Base-by-base conservation (phyloP, 2,797 vertebrate genomes). In the Leuciscus waleckii region DNA sequence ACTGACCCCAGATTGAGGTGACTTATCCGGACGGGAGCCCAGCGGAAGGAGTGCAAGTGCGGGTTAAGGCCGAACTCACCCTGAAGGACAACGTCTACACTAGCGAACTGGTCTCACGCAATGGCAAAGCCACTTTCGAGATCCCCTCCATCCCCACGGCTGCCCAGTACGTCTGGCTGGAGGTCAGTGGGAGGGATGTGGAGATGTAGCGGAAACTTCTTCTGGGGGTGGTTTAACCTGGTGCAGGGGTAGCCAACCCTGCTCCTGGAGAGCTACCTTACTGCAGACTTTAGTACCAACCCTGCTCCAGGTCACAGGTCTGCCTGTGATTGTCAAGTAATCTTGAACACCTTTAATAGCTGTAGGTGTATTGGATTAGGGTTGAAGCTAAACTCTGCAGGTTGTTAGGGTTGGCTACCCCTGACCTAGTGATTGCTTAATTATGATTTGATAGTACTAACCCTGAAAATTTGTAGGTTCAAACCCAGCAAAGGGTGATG, bases 151-250 rank as follows among this genome's bases (percentile, higher is more conserved):
- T 98, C 88, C 98, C 98, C 7, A 95, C 95, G 4, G 95, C 96
- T 56, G 97, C 97, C 82, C 97, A 98, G 88, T 98, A 98, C 37
- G 96, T 98, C 92, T 98, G 98, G 98, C 93, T 99, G 46, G 97
- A 99, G 97, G 98, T 98, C 90, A 92, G 97, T 80, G 79, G 35
- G 46, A 71, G 68, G 69, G 63, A 49, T 43, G 51, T 65, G 43
- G 41, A n/a, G 29, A 76, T 26, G 5, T 51, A 19, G 7, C 9
- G 13, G 26, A 65, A 8, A 2, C 17, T 11, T 39, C 4, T 68
- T 58, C 9, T 46, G 1, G 54, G 21, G 41, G 26, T 82, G 37
- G 68, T 46, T 79, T 79, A 46, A 43, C 56, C 16, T 29, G 5
- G 3, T 35, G 54, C 29, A 76, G 73, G 67, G 35, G 4, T 61